Percentiles rank a stretch among this genome's conserved stretches.
Conservation (phyloP, 2,113 vertebrate genomes). For the Calonectris borealis region DNA sequence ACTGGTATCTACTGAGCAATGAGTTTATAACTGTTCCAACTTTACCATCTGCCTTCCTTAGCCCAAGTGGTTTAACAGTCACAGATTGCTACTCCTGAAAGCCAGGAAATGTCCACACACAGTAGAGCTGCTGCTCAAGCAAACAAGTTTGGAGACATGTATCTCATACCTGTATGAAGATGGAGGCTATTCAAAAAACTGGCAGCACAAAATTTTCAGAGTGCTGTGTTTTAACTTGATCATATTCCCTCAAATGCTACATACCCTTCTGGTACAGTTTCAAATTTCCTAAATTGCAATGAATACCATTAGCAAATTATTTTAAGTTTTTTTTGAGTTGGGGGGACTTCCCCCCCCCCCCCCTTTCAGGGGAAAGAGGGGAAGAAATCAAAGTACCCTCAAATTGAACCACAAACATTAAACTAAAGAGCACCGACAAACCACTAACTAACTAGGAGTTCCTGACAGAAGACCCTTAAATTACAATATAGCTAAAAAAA, state of each 20-base stretch:
- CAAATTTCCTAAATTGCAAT: background rate
- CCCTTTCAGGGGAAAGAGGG: background rate
- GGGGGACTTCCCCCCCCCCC: too few species aligned
- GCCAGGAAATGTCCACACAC: background rate
- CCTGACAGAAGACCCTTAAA: background rate
- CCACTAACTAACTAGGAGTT: background rate
- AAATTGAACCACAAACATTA: background rate
- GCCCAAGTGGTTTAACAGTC: background rate
- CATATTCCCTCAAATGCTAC: background rate
- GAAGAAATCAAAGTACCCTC: background rate
- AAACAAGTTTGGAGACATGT: background rate
- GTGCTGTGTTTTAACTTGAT: background rate
- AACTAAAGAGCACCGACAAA: background rate
- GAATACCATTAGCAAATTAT: background rate
- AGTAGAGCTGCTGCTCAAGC: background rate
- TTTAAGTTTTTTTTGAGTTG: background rate
- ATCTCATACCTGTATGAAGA: background rate
- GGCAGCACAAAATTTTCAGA: background rate
- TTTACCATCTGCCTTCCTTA: background rate
- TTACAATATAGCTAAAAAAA: background rate
- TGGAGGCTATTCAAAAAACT: background rate
- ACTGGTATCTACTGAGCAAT: background rate
- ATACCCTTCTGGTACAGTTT: background rate
- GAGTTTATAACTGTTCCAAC: background rate
- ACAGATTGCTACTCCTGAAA: background rate